These are phyloP conservation scores for Ormia ochracea DNA, from an alignment of 2,888 invertebrate species.

Conservation along the genomic window DNA sequence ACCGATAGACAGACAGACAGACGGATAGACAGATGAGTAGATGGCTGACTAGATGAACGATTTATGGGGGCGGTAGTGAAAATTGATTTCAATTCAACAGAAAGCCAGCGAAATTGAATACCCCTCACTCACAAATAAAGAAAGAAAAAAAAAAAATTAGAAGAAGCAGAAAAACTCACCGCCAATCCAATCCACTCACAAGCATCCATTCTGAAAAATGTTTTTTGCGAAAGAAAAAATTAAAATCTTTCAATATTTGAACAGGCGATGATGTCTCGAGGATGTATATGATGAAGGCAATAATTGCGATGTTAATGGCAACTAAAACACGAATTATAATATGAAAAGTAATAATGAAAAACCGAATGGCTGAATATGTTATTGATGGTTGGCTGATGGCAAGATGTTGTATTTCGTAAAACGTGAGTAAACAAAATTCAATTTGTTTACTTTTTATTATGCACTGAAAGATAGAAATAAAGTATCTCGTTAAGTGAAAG, in stretches of 20 bases:
- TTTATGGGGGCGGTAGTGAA: slow-evolving; percentile 49
- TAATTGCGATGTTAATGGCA: slow-evolving; percentile 6
- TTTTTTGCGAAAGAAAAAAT: slow-evolving; percentile 27
- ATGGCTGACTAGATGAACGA: background rate
- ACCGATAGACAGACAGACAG: no score
- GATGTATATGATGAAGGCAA: slow-evolving; percentile 8
- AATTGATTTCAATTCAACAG: slow-evolving; percentile 53
- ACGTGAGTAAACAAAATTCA: slow-evolving; percentile 59
- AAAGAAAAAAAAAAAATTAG: no score
- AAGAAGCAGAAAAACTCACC: slow-evolving; percentile 13
- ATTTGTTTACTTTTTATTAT: slow-evolving; percentile 50
- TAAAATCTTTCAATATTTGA: slow-evolving; percentile 33
- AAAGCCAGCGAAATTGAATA: slow-evolving; percentile 52
- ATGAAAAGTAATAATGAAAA: background rate
- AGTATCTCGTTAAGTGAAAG: slow-evolving; percentile 17
- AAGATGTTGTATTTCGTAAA: slow-evolving; percentile 54
- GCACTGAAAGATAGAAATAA: background rate
- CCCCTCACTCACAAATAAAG: slow-evolving; percentile 18
- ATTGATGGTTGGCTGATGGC: slow-evolving; percentile 34
- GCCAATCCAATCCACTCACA: background rate
- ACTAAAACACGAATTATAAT: slow-evolving; percentile 36
- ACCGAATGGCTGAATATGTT: background rate
- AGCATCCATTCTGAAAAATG: background rate
- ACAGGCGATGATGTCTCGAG: background rate
- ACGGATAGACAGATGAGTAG: no score